Evolutionary conservation across 2,888 invertebrate genomes (phyloP).

Genomic region (Andrena fulva): DNA sequence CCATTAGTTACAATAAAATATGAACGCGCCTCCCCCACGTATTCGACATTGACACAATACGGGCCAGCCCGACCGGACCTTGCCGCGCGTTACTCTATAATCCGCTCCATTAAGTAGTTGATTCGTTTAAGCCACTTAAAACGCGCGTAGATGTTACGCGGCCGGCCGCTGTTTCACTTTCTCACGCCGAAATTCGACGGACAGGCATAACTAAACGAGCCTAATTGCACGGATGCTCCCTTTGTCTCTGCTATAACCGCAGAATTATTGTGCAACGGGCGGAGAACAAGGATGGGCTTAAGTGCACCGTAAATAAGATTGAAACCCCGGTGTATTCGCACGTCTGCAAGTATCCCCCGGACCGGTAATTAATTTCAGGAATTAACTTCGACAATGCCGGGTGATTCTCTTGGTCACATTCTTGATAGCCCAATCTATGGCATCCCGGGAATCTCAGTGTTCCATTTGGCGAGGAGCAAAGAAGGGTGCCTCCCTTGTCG

Average conservation of each 20-base stretch:
- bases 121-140: slow-evolving; percentile 62
- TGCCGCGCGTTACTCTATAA: slow-evolving; percentile 29
- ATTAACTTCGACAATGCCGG: no score
- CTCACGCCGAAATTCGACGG: slow-evolving; percentile 46
- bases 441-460: no score
- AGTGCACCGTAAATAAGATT: not conserved
- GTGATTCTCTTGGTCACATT: no score
- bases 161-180: slow-evolving; percentile 24
- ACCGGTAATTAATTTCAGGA: no score
- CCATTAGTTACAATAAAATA: slow-evolving; percentile 57
- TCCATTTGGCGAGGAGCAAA: no score
- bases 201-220: slow-evolving; percentile 34
- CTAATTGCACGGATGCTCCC: slow-evolving; percentile 36
- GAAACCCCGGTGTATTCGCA: not conserved
- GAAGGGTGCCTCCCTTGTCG: no score
- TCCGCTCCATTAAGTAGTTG: slow-evolving; percentile 48
- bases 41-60: slow-evolving; percentile 59
- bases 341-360: not conserved
- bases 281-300: not conserved
- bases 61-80: slow-evolving; percentile 12
- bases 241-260: not conserved
- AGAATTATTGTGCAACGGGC: slow-evolving; percentile 25
- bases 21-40: slow-evolving; percentile 21
- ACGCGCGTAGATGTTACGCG: slow-evolving; percentile 29
- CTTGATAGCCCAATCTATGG: no score